Conservation (phyloP, 1,140 invertebrate genomes). For the Diabrotica virgifera region DNA sequence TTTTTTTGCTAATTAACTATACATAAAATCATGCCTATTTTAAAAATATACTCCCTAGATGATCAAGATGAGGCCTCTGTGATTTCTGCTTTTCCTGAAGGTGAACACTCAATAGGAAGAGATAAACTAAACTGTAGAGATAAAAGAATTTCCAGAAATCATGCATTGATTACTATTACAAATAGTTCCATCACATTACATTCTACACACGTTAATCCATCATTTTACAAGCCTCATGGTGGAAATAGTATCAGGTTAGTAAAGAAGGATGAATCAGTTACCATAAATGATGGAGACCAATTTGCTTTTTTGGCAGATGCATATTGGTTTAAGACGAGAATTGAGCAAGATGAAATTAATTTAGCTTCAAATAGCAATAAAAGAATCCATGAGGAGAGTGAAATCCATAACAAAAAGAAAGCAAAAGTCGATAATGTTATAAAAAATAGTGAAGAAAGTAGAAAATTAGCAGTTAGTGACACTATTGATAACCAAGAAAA, state of each 20-base stretch:
- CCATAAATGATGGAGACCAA: constrained; percentile 32
- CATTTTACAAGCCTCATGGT: constrained; percentile 27
- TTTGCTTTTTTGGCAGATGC: constrained; percentile 35
- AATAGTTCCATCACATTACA: constrained; percentile 21
- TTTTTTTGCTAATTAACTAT: neutral
- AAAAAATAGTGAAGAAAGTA: no score
- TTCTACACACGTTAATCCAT: constrained; percentile 36
- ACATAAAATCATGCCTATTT: neutral
- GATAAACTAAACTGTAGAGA: constrained; percentile 32
- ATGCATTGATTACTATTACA: constrained; percentile 28
- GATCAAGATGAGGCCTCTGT: constrained; percentile 5
- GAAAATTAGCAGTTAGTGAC: no score
- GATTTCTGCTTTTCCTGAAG: neutral
- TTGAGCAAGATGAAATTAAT: neutral
- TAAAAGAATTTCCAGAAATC: constrained; percentile 34
- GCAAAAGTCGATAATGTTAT: no score
- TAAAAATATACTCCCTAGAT: constrained; percentile 10
- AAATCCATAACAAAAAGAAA: no score
- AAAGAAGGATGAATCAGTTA: constrained; percentile 18
- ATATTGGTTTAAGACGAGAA: constrained; percentile 25
- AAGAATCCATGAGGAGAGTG: no score
- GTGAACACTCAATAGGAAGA: constrained; percentile 13
- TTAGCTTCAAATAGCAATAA: no score
- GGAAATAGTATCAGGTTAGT: constrained; percentile 29
- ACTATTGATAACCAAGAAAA: neutral